A percentile compares a stretch with the other conserved stretches of the same genome.
Evolutionary conservation across 2,113 vertebrate species (phyloP).

Genomic region (Micronycteris hirsuta): DNA sequence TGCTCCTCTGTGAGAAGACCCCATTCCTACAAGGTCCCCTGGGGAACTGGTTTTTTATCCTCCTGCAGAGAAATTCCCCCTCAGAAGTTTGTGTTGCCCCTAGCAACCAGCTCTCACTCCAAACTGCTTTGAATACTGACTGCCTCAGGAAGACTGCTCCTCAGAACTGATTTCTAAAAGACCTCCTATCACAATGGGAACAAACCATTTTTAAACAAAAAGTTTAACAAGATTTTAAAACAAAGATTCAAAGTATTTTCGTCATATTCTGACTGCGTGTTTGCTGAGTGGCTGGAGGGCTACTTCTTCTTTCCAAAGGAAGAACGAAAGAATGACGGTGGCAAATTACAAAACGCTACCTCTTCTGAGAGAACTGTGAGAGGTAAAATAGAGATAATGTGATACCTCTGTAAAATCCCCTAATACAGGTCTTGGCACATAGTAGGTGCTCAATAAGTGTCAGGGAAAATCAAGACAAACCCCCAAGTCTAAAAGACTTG

Average conservation of each 20-base stretch:
- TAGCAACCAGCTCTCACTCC: constrained; percentile 70
- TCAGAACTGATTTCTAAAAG: constrained; percentile 65
- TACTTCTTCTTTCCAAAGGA: neutral
- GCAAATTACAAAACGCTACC: neutral
- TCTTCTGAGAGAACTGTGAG: neutral
- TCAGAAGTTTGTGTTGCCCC: constrained; percentile 74
- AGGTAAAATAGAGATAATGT: neutral
- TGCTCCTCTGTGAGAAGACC: constrained; percentile 20
- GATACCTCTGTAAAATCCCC: neutral
- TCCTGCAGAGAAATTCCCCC: constrained; percentile 46
- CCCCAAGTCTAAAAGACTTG: neutral
- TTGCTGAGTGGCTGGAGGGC: constrained; percentile 52
- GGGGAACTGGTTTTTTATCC: constrained; percentile 57
- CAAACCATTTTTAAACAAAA: constrained; percentile 71
- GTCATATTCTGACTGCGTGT: constrained; percentile 28
- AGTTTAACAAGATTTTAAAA: constrained; percentile 73
- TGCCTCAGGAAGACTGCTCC: constrained; percentile 55
- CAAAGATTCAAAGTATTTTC: constrained; percentile 61
- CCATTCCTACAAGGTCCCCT: constrained; percentile 17
- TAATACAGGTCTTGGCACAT: neutral
- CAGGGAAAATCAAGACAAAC: neutral
- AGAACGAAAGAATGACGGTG: neutral
- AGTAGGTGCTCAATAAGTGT: neutral
- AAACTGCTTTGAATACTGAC: constrained; percentile 68
- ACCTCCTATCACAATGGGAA: constrained; percentile 51